phyloP scores from a whole-genome alignment of 2,113 vertebrate genomes.

The Sebastes schlegelii region DNA sequence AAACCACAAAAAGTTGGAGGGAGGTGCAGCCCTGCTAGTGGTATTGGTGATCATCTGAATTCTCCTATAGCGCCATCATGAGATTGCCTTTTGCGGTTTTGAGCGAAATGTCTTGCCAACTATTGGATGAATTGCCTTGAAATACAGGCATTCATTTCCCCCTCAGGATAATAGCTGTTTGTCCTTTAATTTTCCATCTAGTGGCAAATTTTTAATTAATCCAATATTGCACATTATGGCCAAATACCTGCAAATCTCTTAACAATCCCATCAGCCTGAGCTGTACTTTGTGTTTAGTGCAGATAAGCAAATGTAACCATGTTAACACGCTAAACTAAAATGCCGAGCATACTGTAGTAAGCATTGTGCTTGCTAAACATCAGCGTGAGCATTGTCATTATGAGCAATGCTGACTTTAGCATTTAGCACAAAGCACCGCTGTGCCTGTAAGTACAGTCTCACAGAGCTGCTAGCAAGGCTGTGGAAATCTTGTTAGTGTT shows the following conservation, averaged over 20 bases:
- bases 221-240: background rate
- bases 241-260: background rate
- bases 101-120: background rate
- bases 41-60: background rate
- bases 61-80: background rate
- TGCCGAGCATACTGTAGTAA: background rate
- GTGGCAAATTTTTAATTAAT: background rate
- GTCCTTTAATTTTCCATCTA: background rate
- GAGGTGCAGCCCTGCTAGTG: background rate
- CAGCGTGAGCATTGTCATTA: background rate
- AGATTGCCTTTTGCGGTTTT: background rate
- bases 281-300: background rate
- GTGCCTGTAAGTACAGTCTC: background rate
- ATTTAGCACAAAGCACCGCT: background rate
- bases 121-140: background rate
- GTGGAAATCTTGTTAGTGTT: background rate
- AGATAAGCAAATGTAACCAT: background rate
- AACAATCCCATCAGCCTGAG: constrained; percentile 1
- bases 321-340: background rate
- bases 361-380: background rate
- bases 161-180: background rate
- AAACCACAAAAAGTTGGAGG: constrained; percentile 21
- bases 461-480: background rate
- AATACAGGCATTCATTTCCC: background rate
- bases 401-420: background rate